phyloP scores from a whole-genome alignment of 2,113 vertebrate species.

The Nematolebias whitei region DNA sequence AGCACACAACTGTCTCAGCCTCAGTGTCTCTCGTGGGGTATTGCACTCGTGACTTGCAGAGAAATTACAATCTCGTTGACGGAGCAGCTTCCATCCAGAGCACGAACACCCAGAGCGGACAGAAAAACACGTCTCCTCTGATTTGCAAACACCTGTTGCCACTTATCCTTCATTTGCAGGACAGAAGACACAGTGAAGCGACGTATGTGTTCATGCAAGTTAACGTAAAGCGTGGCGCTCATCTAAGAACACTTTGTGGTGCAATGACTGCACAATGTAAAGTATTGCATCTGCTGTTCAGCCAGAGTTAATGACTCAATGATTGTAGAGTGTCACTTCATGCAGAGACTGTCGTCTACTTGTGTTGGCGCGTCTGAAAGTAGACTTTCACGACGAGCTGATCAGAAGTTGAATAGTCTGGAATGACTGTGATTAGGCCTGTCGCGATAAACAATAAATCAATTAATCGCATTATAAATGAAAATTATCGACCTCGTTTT shows the following conservation, averaged over 20 bases:
- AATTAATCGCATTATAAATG: no score
- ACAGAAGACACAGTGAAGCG: conserved; percentile 46
- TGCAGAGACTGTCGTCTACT: conserved; percentile 36
- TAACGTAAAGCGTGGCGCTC: conserved; percentile 66
- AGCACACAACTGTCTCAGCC: conserved; percentile 42
- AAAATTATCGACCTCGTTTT: no score
- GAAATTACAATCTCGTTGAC: conserved; percentile 37
- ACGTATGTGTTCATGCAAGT: conserved; percentile 61
- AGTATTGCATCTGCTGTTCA: conserved; percentile 79
- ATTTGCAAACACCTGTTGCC: conserved; percentile 42
- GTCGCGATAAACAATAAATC: no score
- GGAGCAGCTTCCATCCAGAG: conserved; percentile 22
- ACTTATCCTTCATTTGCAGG: conserved; percentile 21
- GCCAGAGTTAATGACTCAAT: conserved; percentile 68
- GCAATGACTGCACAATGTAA: conserved; percentile 74
- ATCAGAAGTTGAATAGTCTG: conserved; percentile 54
- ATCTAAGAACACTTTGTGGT: conserved; percentile 81
- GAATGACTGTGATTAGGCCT: no score
- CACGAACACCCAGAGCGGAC: conserved; percentile 28
- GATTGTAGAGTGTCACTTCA: conserved; percentile 47
- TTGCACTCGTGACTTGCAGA: conserved; percentile 54
- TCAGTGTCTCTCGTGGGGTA: conserved; percentile 53
- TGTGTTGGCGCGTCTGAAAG: conserved; percentile 22
- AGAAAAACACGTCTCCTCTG: conserved; percentile 23
- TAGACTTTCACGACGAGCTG: conserved; percentile 36